Conservation (phyloP, 2,113 vertebrate species). For the Stomatorhinus ivindoensis region DNA sequence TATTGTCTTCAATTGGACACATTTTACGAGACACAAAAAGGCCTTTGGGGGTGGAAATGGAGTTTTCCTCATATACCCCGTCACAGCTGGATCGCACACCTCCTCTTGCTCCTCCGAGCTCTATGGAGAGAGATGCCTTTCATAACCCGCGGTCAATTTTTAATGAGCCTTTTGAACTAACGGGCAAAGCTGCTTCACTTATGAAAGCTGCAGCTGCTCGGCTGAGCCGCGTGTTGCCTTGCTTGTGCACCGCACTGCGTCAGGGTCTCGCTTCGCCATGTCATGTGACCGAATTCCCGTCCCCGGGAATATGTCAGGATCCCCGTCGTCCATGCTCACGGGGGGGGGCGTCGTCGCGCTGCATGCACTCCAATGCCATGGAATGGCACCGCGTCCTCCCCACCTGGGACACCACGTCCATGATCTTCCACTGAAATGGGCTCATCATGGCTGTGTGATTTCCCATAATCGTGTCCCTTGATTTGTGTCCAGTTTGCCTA, state of each 20-base stretch:
- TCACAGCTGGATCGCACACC: background rate
- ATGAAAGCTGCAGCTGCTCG: background rate
- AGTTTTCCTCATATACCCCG: background rate
- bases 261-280: background rate
- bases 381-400: background rate
- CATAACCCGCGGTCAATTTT: background rate
- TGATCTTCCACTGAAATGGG: background rate
- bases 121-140: background rate
- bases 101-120: background rate
- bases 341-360: background rate
- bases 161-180: conserved; percentile 3
- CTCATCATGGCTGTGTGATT: background rate
- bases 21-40: background rate
- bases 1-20: background rate
- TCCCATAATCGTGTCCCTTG: background rate
- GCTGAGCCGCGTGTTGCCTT: background rate
- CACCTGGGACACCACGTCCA: too few species aligned
- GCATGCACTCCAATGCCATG: background rate
- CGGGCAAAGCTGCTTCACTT: background rate
- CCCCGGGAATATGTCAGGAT: background rate
- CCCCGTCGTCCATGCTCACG: background rate
- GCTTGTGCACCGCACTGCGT: background rate
- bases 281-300: background rate
- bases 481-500: background rate
- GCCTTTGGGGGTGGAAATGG: background rate